Percentiles rank a stretch among this genome's conserved stretches.
Evolutionary conservation across 2,113 vertebrate genomes (phyloP).

Genomic region (Chamaea fasciata): DNA sequence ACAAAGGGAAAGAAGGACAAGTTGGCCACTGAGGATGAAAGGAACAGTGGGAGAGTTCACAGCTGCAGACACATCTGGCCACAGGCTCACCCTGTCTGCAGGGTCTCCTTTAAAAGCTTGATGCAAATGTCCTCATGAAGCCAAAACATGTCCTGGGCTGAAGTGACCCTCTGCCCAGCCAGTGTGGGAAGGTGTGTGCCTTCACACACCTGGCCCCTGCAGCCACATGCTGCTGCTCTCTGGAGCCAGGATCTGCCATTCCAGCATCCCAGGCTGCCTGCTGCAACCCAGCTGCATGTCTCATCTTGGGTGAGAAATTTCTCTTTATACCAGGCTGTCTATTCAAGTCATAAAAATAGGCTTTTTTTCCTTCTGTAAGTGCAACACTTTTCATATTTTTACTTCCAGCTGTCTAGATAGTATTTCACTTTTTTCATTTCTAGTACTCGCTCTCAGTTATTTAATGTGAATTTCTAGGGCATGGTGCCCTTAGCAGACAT

Average conservation of each 20-base stretch:
- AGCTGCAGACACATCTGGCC: not conserved
- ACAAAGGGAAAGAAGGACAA: not conserved
- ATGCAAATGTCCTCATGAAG: not conserved
- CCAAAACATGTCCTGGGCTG: not conserved
- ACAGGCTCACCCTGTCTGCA: not conserved
- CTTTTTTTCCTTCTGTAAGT: conserved; percentile 51
- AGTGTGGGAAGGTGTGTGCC: not conserved
- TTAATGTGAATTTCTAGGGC: conserved; percentile 71
- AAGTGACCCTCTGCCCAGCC: not conserved
- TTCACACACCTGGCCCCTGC: rapidly evolving
- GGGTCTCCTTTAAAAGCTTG: rapidly evolving
- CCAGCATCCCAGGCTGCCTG: not conserved
- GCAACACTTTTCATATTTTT: conserved; percentile 63
- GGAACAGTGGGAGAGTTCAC: not conserved
- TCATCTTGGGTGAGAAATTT: conserved; percentile 12
- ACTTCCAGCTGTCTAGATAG: conserved; percentile 63
- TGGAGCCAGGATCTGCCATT: not conserved
- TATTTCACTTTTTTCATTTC: conserved; percentile 66
- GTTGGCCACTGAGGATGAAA: not conserved
- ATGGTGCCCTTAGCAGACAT: conserved; percentile 66
- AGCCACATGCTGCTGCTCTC: rapidly evolving
- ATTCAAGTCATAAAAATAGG: conserved; percentile 40
- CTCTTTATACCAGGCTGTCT: conserved; percentile 52
- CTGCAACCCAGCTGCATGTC: not conserved
- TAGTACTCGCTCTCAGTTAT: conserved; percentile 51